phyloP scores from a whole-genome alignment of 2,888 invertebrate species.

The Catocala fraxini region DNA sequence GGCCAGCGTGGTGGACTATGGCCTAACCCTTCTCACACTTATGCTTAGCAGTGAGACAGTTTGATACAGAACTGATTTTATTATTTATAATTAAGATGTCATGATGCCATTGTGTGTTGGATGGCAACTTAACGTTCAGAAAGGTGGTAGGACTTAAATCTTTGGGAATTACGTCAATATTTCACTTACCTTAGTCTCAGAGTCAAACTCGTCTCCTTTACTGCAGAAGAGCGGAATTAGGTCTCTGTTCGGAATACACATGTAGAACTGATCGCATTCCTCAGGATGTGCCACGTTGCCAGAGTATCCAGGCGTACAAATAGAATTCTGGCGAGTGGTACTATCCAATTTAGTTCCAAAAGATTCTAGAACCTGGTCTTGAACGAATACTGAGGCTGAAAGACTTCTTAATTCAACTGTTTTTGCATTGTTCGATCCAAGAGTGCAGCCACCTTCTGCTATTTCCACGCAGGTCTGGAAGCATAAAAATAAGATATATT shows the following conservation, averaged over 20 bases:
- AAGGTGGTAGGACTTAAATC: no score
- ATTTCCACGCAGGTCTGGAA: constrained; percentile 14
- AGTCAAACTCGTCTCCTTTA: constrained; percentile 52
- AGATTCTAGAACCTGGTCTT: neutral
- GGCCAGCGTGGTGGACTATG: no score
- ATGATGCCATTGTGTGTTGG: no score
- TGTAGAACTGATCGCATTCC: constrained; percentile 30
- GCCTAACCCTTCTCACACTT: no score
- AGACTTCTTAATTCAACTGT: neutral
- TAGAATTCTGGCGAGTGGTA: neutral
- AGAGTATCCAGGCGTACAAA: constrained; percentile 8
- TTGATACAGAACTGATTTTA: no score
- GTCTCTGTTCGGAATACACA: constrained; percentile 39
- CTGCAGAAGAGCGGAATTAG: constrained; percentile 42
- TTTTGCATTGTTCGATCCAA: neutral
- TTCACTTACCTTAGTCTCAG: constrained; percentile 36
- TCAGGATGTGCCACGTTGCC: constrained; percentile 6
- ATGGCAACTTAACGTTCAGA: no score
- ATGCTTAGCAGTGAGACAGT: no score
- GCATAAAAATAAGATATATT: no score
- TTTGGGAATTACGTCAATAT: neutral
- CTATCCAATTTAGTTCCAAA: neutral
- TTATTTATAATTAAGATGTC: no score
- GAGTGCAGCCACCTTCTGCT: constrained; percentile 15
- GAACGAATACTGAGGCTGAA: neutral